Conservation (phyloP, 2,113 vertebrate genomes). For the Apteryx mantelli region DNA sequence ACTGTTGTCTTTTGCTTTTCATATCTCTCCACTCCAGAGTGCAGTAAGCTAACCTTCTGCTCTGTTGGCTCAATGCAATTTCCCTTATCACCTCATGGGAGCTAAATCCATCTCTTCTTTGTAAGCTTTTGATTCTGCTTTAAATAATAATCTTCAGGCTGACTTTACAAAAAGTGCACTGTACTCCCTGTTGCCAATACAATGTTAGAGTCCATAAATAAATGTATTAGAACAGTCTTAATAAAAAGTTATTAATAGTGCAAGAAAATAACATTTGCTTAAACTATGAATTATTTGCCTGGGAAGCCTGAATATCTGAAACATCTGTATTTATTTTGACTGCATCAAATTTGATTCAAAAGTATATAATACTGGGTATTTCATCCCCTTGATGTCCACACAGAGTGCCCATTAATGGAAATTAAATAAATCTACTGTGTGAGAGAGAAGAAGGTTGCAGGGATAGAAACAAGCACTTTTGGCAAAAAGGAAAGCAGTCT, state of each 20-base stretch:
- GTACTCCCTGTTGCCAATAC: background rate
- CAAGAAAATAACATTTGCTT: slow-evolving; percentile 16
- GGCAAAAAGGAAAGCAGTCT: background rate
- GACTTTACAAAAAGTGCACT: background rate
- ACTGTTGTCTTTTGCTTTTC: background rate
- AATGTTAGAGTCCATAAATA: background rate
- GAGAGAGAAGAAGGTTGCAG: background rate
- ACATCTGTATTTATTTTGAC: slow-evolving; percentile 19
- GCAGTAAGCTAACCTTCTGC: background rate
- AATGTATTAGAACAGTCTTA: background rate
- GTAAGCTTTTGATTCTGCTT: background rate
- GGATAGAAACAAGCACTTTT: background rate
- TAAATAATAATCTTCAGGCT: slow-evolving; percentile 36
- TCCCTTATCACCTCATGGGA: slow-evolving; percentile 44
- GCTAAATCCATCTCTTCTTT: background rate
- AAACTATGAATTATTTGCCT: background rate
- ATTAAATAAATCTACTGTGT: background rate
- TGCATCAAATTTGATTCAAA: background rate
- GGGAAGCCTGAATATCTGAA: background rate
- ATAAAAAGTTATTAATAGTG: background rate
- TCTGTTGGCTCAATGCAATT: slow-evolving; percentile 41
- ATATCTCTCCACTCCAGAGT: background rate
- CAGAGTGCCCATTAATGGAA: background rate
- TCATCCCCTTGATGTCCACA: background rate
- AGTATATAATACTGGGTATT: background rate